Evolutionary conservation across 2,888 invertebrate species (phyloP), one percentile per base, ranked within the genome.

Genomic region (Drosophila multiciliata): DNA sequence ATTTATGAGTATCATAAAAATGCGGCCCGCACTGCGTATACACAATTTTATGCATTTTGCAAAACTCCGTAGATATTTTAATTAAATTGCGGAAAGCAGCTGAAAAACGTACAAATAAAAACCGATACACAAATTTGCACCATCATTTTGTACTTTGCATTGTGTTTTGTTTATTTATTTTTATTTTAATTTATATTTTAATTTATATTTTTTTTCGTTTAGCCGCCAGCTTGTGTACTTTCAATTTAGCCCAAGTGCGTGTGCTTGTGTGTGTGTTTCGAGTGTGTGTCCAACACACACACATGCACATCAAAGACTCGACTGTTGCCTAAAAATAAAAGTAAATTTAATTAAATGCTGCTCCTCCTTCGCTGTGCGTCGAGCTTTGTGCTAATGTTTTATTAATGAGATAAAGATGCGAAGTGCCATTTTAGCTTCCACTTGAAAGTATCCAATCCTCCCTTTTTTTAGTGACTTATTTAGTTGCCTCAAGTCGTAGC

Each of bases 221-320:
- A 60, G 68, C 73, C 70, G 40, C 33, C 38, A 70, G 81, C 81
- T 77, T 83, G 87, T 83, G 70, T 83, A 84, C 74, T 83, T 86
- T 83, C 70, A 75, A 86, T 83, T 86, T 86, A 33, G 11, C 52
- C 58, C 53, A 66, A 74, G 69, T 67, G 55, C 58, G 58, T 62
- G 49, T 50, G 53, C 11, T 2, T 17, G 52, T 36, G 63, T 45
- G 50, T 26, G 48, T 2, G 48, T 29, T 58, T 35, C 32, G 35
- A 35, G 62, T 60, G 36, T 65, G 61, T 76, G 59, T 63, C 66
- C 61, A 64, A 77, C 52, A 70, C 66, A 73, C 50, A 40, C 55
- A 55, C 38, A 50, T 57, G 50, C 59, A 52, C 67, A 40, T 52
- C 55, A 32, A 23, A 42, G 52, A 15, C 45, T 60, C 53, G 20